Evolutionary conservation across 2,113 vertebrate genomes (phyloP).

Genomic region (Bolborhynchus lineola): DNA sequence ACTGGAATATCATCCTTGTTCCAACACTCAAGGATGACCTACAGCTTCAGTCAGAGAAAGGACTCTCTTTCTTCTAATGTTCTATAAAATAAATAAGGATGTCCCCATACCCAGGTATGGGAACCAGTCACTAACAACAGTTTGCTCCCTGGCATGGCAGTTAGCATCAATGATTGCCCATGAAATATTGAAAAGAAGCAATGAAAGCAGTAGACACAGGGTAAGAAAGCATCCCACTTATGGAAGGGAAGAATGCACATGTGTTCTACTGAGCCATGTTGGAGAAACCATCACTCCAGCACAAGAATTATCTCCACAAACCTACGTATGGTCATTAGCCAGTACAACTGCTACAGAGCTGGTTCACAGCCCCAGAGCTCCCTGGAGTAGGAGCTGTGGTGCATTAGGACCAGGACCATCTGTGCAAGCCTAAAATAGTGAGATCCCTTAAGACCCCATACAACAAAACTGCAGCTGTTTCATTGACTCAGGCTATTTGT

Average conservation of each 20-base stretch:
- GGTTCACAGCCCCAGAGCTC: accelerated
- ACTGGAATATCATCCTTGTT: not conserved
- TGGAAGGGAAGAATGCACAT: accelerated
- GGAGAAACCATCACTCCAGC: not conserved
- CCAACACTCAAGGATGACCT: not conserved
- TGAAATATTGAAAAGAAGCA: not conserved
- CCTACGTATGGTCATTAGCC: not conserved
- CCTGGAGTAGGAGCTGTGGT: accelerated
- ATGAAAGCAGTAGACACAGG: not conserved
- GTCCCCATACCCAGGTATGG: not conserved
- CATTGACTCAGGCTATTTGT: not conserved
- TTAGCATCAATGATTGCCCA: not conserved
- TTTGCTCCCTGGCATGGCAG: accelerated
- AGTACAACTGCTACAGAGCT: not conserved
- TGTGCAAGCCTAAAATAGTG: not conserved
- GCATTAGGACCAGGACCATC: not conserved
- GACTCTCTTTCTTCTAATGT: not conserved
- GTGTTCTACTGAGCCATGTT: accelerated
- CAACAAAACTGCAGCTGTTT: not conserved
- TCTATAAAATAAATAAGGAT: not conserved
- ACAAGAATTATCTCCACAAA: not conserved
- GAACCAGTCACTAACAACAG: not conserved
- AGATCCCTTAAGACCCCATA: not conserved
- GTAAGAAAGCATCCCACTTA: not conserved
- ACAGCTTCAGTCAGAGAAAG: not conserved